Evolutionary conservation across 2,888 invertebrate genomes (phyloP).

Genomic region (Stenurella melanura): DNA sequence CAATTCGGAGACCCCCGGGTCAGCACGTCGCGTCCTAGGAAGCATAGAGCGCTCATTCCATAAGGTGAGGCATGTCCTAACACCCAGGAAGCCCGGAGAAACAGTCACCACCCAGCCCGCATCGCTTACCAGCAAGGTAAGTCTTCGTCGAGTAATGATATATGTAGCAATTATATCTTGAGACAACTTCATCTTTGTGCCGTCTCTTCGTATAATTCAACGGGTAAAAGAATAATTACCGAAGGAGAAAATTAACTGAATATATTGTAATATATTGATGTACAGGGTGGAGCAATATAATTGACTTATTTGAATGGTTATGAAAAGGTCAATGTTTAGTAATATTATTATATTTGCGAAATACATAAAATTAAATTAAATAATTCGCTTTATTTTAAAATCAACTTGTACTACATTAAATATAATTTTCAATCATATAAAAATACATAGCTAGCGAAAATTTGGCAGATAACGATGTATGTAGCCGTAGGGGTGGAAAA

Average conservation of each 20-base stretch:
- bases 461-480: too few species aligned
- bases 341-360: too few species aligned
- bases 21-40: slow-evolving; percentile 79
- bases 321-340: too few species aligned
- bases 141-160: slow-evolving; percentile 39
- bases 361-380: too few species aligned
- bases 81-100: slow-evolving; percentile 74
- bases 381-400: too few species aligned
- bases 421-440: too few species aligned
- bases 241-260: neutral
- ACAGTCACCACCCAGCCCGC: slow-evolving; percentile 70
- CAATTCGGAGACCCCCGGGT: slow-evolving; percentile 71
- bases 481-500: too few species aligned
- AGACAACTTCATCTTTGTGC: slow-evolving; percentile 44
- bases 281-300: neutral
- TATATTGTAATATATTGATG: neutral
- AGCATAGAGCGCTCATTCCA: slow-evolving; percentile 83
- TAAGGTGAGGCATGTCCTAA: slow-evolving; percentile 81
- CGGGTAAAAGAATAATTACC: slow-evolving; percentile 3
- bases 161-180: slow-evolving; percentile 25
- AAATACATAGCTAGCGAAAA: too few species aligned
- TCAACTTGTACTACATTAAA: too few species aligned
- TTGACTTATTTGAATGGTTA: too few species aligned
- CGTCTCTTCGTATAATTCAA: neutral
- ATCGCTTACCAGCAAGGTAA: slow-evolving; percentile 74